Evolutionary conservation across 1,140 invertebrate species (phyloP).

Genomic region (Atta texana): DNA sequence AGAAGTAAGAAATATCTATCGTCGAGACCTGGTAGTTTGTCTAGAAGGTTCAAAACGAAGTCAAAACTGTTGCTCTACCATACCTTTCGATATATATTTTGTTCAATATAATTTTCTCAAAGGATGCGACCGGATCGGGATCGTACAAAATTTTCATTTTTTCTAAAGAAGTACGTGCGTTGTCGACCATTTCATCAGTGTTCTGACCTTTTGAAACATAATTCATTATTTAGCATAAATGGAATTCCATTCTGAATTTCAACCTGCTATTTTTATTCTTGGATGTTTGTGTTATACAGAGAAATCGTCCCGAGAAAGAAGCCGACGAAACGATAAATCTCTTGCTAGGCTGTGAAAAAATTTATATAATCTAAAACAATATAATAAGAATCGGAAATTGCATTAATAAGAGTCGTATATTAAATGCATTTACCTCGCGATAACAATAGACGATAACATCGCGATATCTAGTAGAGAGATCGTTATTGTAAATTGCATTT

Average conservation of each 20-base stretch:
- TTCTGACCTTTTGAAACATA: background rate
- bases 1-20: conserved; percentile 37
- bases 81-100: conserved; percentile 18
- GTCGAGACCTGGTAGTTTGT: conserved; percentile 45
- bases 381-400: conserved; percentile 30
- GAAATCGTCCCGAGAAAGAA: background rate
- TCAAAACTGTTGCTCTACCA: too few relatives aligned
- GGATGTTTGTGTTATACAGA: background rate
- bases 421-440: conserved; percentile 3
- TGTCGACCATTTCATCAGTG: background rate
- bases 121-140: background rate
- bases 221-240: background rate
- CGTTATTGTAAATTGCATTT: conserved; percentile 64
- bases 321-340: background rate
- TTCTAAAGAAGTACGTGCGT: conserved; percentile 34
- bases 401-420: conserved; percentile 20
- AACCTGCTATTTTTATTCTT: background rate
- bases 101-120: background rate
- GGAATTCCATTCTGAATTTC: background rate
- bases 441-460: conserved; percentile 41
- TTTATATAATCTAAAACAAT: background rate
- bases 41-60: background rate
- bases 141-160: background rate
- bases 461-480: conserved; percentile 12
- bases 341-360: background rate